phyloP scores from a whole-genome alignment of 2,888 invertebrate species.

The Caenorhabditis drosophilae region DNA sequence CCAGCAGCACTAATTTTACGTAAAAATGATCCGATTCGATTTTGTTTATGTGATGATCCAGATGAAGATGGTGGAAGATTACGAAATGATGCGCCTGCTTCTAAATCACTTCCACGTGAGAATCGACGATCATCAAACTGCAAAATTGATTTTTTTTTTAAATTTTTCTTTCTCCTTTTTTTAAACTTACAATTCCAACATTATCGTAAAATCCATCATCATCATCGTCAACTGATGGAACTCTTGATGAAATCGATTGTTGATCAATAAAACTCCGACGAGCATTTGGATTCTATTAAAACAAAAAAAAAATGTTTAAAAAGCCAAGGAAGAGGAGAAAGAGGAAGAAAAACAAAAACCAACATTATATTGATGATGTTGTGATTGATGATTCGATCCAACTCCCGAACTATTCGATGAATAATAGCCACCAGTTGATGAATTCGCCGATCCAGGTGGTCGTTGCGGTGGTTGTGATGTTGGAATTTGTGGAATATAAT shows the following conservation, averaged over 20 bases:
- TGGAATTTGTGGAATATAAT: slow-evolving; percentile 43
- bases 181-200: slow-evolving; percentile 53
- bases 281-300: slow-evolving; percentile 7
- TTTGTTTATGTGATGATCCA: slow-evolving; percentile 36
- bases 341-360: no score
- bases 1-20: slow-evolving; percentile 56
- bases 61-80: slow-evolving; percentile 50
- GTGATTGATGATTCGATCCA: slow-evolving; percentile 35
- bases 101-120: slow-evolving; percentile 55
- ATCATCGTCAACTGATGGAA: slow-evolving; percentile 57
- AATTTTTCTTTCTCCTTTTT: no score
- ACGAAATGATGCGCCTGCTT: slow-evolving; percentile 58
- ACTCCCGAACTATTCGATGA: slow-evolving; percentile 55
- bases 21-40: slow-evolving; percentile 62
- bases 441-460: slow-evolving; percentile 55
- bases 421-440: slow-evolving; percentile 62
- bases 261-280: slow-evolving; percentile 48
- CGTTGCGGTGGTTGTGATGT: slow-evolving; percentile 44
- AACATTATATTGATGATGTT: slow-evolving; percentile 21
- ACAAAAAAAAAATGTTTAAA: no score
- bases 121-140: slow-evolving; percentile 57
- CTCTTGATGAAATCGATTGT: slow-evolving; percentile 56
- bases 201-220: slow-evolving; percentile 68
- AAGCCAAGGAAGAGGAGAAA: no score
- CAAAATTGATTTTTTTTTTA: slow-evolving; percentile 6